A percentile compares a stretch with the other conserved stretches of the same genome.
These are phyloP conservation scores for Hermetia illucens DNA, from an alignment of 1,140 invertebrate species.

Conservation along the genomic window DNA sequence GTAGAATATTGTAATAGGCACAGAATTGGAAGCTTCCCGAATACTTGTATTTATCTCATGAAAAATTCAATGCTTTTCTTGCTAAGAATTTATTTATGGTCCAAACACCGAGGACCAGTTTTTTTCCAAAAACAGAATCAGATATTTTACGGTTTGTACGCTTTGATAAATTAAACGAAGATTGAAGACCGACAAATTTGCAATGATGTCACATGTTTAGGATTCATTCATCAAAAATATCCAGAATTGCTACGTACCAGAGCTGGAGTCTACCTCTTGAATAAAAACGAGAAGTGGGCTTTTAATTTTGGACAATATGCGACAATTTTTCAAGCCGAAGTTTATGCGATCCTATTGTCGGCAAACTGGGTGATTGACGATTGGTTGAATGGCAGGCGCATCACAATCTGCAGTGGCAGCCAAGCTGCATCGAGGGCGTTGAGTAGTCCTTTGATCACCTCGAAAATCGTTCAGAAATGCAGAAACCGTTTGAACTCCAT, in stretches of 20 bases:
- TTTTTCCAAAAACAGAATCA: slow-evolving; percentile 1
- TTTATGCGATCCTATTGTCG: too few species aligned
- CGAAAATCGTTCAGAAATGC: too few species aligned
- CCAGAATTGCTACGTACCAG: slow-evolving; percentile 21
- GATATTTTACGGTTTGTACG: slow-evolving; percentile 8
- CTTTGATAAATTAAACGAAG: slow-evolving; percentile 19
- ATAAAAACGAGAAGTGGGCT: too few species aligned
- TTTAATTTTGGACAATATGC: too few species aligned
- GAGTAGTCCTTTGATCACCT: too few species aligned
- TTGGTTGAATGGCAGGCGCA: too few species aligned
- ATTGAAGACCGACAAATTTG: slow-evolving; percentile 22
- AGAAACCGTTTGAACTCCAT: too few species aligned
- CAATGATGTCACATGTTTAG: slow-evolving; percentile 21
- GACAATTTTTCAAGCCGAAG: too few species aligned
- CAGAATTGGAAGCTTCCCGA: slow-evolving; percentile 1
- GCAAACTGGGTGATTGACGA: too few species aligned
- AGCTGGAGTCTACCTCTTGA: slow-evolving; percentile 19
- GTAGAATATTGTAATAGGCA: slow-evolving; percentile 2
- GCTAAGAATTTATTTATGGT: slow-evolving; percentile 1
- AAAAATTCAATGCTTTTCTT: slow-evolving; percentile 3
- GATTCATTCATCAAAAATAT: slow-evolving; percentile 22
- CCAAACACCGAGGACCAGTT: neutral
- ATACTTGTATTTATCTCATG: slow-evolving; percentile 1
- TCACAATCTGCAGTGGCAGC: too few species aligned
- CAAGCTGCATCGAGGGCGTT: too few species aligned